Evolutionary conservation across 2,113 vertebrate species (phyloP), one percentile per base, ranked within the genome.

Genomic region (Miniopterus natalensis): DNA sequence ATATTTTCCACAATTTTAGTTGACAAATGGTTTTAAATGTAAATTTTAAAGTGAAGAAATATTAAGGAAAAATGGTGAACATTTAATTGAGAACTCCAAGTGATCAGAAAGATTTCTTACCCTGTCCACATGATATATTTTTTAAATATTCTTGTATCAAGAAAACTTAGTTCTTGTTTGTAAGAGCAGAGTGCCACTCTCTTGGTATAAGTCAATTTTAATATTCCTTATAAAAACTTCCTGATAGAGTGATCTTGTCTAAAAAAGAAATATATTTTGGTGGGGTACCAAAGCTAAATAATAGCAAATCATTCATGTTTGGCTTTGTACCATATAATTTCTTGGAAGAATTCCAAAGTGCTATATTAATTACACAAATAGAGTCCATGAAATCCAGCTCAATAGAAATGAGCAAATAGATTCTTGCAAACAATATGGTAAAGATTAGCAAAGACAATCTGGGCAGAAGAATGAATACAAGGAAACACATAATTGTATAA

Each of bases 181-280:
- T 59, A 74, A 87, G 1, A 61, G 2, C 6, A 91, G 8, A 57
- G 84, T 68, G 45, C 10, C 36, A 92, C 25, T 63, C 20, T 63
- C 8, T 92, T 63, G 8, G 3, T 68, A 51, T 86, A 94, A 89
- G 0, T 90, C 11, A 75, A 73, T 70, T 95, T 87, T 78, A 90
- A 92, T 68, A 84, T 70, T 84, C 14, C 21, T 84, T 86, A 36
- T 65, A 91, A 80, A 96, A 61, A 21, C 77, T 84, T 71, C 71
- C 31, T 79, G 47, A 73, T 65, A 78, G 29, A 55, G 4, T 83
- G 27, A 65, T 89, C 2, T 77, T 90, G 18, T 83, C 14, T 95
- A 86, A 79, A 95, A 89, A 79, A 94, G 20, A 83, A 79, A 65
- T 40, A 40, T 65, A 51, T 81, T 86, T 96, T 92, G 40, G 40